Conservation (phyloP, 2,888 invertebrate genomes). For the Drosophila heteroneura region DNA sequence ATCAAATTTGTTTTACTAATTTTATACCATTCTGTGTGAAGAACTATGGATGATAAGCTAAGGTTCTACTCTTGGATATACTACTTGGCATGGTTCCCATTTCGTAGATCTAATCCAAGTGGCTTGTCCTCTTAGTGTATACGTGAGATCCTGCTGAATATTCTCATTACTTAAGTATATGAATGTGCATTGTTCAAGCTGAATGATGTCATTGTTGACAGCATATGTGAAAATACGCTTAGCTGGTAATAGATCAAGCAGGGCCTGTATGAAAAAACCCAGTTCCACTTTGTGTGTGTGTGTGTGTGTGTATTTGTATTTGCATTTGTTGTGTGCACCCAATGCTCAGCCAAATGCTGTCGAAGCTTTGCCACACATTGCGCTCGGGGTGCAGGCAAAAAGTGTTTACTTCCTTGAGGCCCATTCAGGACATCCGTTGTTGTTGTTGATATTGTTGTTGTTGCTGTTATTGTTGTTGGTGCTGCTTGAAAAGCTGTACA, state of each 20-base stretch:
- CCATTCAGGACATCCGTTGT: slow-evolving; percentile 70
- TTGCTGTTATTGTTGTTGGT: slow-evolving; percentile 24
- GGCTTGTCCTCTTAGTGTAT: not conserved
- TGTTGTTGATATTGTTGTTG: slow-evolving; percentile 25
- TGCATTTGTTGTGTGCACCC: slow-evolving; percentile 51
- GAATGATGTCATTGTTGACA: slow-evolving; percentile 39
- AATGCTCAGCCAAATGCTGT: slow-evolving; percentile 44
- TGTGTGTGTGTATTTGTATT: slow-evolving; percentile 19
- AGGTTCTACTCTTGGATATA: not conserved
- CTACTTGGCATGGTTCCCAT: not conserved
- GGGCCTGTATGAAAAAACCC: not conserved
- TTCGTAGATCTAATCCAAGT: not conserved
- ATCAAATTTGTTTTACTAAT: not conserved
- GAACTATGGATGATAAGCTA: not conserved
- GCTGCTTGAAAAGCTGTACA: slow-evolving; percentile 38
- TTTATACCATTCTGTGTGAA: not conserved
- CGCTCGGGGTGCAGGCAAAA: slow-evolving; percentile 53
- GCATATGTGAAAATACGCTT: slow-evolving; percentile 45
- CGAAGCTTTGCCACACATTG: slow-evolving; percentile 51
- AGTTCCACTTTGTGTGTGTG: not conserved
- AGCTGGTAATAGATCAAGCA: slow-evolving; percentile 24
- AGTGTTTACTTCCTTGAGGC: slow-evolving; percentile 79
- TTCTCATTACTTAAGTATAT: slow-evolving; percentile 31
- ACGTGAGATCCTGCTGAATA: slow-evolving; percentile 9
- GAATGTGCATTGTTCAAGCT: slow-evolving; percentile 22